Conservation (phyloP, 2,113 vertebrate genomes). For the Oceanodroma tethys region DNA sequence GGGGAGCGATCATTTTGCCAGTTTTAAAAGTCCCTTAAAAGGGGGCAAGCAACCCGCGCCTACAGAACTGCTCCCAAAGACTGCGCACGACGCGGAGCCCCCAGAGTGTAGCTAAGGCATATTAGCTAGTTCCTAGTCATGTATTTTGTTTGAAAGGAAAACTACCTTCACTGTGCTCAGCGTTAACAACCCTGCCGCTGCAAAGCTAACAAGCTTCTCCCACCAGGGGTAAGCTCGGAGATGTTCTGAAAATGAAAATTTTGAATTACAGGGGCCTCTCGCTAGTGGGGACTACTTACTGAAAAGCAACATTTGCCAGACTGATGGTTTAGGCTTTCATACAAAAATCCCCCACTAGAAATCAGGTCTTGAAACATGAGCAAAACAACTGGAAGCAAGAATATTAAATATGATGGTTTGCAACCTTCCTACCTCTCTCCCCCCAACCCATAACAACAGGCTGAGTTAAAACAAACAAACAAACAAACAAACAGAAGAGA, state of each 20-base stretch:
- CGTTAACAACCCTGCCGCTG: not conserved
- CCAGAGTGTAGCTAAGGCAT: not conserved
- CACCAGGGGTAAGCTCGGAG: not conserved
- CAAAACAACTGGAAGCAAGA: not conserved
- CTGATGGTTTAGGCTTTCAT: not conserved
- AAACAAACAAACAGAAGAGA: not conserved
- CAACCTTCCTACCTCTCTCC: not conserved
- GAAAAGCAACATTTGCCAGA: constrained; percentile 48
- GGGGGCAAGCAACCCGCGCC: not conserved
- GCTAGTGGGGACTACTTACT: not conserved
- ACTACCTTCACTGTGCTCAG: not conserved
- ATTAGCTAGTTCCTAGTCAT: not conserved
- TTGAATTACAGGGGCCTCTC: constrained; percentile 28
- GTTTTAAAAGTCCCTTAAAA: not conserved
- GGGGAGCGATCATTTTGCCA: not conserved
- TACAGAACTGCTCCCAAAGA: not conserved
- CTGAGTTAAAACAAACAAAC: not conserved
- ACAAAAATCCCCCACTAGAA: not conserved
- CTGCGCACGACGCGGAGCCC: not conserved
- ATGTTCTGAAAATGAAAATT: constrained; percentile 41
- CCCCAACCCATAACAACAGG: not conserved
- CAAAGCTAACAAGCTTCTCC: not conserved
- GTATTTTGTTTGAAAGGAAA: constrained; percentile 47
- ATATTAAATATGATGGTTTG: not conserved
- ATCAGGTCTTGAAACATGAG: constrained; percentile 21